Evolutionary conservation across 2,888 invertebrate genomes (phyloP), one percentile per base, ranked within the genome.

Genomic region (Cybosia mesomella): DNA sequence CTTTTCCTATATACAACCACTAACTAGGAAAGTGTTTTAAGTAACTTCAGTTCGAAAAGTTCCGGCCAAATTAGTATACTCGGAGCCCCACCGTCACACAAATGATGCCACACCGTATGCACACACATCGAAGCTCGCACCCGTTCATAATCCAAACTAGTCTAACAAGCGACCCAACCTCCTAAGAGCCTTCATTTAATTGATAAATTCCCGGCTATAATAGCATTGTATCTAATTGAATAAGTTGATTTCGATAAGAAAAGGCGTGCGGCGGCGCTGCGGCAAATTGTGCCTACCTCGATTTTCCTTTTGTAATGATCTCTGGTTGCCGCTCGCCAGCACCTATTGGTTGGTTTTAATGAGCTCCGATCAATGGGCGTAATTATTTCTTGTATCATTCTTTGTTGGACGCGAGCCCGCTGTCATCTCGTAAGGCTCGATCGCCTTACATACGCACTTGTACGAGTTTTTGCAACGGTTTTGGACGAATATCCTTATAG

Each of bases 311-410:
- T 92, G 88, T 89, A 79, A 77, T 76, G 73, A 77, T 79, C 80
- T 78, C 81, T 77, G 73, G 73, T 63, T 73, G 79, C 76, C 84
- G 81, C 58, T 82, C 84, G 83, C 82, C n/a, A n/a, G 8, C 80
- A 83, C 86, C 87, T 86, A 93, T 94, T 94, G 94, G 93, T 87
- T 82, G 83, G 86, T 88, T 92, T 91, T 93, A 94, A 93, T 93
- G 92, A 93, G 93, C 89, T 85, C 83, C 90, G 91, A 92, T 93
- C 92, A 93, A 93, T 92, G 93, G 93, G 93, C 93, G 94, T 94
- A 93, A 94, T 93, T 93, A 92, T 94, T 92, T 91, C 89, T 92
- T 87, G 92, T 92, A 91, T 92, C 89, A 92, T 93, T 92, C 90
- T 92, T 91, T 91, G 89, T 89, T 86, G 85, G 87, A 84, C 90